These are phyloP conservation scores for Archocentrus centrarchus DNA, from an alignment of 2,113 vertebrate genomes.

Conservation along the genomic window DNA sequence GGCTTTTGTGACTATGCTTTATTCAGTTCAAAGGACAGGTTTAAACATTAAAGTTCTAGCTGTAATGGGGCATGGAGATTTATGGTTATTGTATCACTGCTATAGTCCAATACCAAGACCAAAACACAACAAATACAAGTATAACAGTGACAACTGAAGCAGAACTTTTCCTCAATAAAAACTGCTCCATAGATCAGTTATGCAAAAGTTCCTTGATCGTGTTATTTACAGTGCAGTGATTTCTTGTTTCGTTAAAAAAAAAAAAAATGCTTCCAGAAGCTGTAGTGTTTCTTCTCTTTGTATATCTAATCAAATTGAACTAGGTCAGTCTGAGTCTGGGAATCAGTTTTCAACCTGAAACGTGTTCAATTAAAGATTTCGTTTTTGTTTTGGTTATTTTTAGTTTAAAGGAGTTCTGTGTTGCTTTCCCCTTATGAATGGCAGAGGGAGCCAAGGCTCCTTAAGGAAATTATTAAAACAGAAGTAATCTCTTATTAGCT, in stretches of 20 bases:
- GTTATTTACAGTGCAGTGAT: background rate
- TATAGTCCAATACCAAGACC: background rate
- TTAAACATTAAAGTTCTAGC: background rate
- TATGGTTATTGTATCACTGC: background rate
- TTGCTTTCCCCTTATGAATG: background rate
- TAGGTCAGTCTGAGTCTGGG: background rate
- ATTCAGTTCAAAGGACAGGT: background rate
- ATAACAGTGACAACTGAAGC: background rate
- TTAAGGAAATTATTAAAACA: background rate
- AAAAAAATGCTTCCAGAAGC: background rate
- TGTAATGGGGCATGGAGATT: background rate
- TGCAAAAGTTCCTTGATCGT: background rate
- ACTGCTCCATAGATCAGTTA: background rate
- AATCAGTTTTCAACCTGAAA: background rate
- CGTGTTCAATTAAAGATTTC: background rate
- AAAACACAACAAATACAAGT: background rate
- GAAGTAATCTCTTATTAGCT: background rate
- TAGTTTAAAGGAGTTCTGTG: background rate
- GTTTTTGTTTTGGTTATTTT: slow-evolving; percentile 1
- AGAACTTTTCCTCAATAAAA: background rate
- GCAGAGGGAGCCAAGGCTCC: background rate
- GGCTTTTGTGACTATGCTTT: background rate
- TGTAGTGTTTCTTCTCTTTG: background rate
- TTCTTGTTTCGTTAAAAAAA: background rate
- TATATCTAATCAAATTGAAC: background rate